Evolutionary conservation across 2,113 vertebrate species (phyloP).

Genomic region (Marmota flaviventris): DNA sequence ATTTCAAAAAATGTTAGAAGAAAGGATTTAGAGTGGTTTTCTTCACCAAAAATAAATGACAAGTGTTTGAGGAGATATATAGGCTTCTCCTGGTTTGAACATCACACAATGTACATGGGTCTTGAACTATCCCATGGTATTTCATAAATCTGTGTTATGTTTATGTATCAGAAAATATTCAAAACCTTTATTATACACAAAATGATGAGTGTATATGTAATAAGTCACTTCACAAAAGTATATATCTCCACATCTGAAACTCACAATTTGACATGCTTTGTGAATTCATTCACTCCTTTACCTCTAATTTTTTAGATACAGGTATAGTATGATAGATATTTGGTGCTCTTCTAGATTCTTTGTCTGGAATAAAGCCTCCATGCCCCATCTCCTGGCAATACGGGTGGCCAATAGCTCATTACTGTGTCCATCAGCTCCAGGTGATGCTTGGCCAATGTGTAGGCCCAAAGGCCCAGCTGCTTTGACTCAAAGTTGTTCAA

Average conservation of each 20-base stretch:
- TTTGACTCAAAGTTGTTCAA: not conserved
- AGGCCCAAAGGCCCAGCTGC: not conserved
- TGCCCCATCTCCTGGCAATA: too few species aligned
- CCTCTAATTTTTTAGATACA: not conserved
- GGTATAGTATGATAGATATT: not conserved
- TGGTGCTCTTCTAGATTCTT: not conserved
- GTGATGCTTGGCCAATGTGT: not conserved
- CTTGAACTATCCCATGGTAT: not conserved
- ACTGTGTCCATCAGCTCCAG: not conserved
- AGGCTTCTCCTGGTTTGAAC: not conserved
- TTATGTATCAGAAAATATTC: too few species aligned
- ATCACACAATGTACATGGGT: not conserved
- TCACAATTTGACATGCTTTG: not conserved
- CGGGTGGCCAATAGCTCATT: accelerated
- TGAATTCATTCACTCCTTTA: not conserved
- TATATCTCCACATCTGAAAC: not conserved
- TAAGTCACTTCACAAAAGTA: not conserved
- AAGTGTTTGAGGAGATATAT: not conserved
- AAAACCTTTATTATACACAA: not conserved
- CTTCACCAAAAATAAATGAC: not conserved
- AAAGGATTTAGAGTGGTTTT: not conserved
- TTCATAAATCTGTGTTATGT: not conserved
- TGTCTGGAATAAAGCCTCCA: not conserved
- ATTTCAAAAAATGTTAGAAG: not conserved
- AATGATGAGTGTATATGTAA: not conserved